Evolutionary conservation across 2,888 invertebrate genomes (phyloP), one percentile per base, ranked within the genome.

Genomic region (Plemyria rubiginata): DNA sequence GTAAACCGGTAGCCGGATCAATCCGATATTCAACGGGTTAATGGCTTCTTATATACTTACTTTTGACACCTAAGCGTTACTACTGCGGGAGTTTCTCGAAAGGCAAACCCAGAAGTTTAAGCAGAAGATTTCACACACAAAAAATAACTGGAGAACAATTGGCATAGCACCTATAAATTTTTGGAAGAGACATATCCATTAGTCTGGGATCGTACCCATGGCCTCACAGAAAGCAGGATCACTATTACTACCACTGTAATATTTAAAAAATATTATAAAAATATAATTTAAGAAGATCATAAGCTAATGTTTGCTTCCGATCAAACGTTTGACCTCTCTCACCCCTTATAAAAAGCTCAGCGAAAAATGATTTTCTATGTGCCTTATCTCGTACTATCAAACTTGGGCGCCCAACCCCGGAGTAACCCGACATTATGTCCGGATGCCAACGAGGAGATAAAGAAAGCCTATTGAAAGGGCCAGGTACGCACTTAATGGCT

Each of bases 1-100:
- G 72, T 70, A 67, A 68, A 65, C 69, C 71, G 66, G 54, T 32
- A 71, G 59, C 59, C 62, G 76, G 80, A 78, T 80, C 79, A 80
- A 79, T 77, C 77, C 72, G 78, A 76, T 80, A 80, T 79, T 78
- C 79, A 77, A 72, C 72, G 70, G 68, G n/a, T n/a, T n/a, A n/a
- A n/a, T n/a, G n/a, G n/a, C n/a, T n/a, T n/a, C n/a, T n/a, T n/a
- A n/a, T n/a, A n/a, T n/a, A n/a, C n/a, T n/a, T 43, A 13, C 15
- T 13, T 43, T 13, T n/a, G n/a, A 36, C 11, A 22, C 22, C 3
- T 22, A 36, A 9, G 36, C 3, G 36, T 7, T 4, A 0, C 32
- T 3, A 36, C 36, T 36, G 36, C 11, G 36, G 32, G 4, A 22
- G 22, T 3, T 32, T 32, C 8, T 4, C 6, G 11, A 38, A 38